These are phyloP conservation scores for Ricordea florida DNA, from an alignment of 92 coral and sea anemone genomes.

Conservation along the genomic window DNA sequence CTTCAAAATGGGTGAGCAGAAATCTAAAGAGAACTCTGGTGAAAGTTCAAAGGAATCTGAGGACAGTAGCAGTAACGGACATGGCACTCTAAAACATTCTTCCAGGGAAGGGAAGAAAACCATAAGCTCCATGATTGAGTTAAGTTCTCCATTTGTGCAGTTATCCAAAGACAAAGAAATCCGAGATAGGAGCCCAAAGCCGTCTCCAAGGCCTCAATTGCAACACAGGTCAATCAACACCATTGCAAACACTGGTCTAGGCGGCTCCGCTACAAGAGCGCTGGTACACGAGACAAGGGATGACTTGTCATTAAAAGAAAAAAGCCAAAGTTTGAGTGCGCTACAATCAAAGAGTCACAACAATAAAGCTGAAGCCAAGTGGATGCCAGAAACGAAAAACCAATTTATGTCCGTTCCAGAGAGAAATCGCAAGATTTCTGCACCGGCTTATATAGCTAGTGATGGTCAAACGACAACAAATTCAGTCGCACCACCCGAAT, in stretches of 20 bases:
- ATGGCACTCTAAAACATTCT: background rate
- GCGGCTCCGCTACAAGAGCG: too few species aligned
- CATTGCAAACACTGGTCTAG: background rate
- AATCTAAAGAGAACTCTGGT: too few species aligned
- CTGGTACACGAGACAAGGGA: conserved; percentile 3
- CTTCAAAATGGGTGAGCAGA: too few species aligned
- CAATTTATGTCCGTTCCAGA: background rate
- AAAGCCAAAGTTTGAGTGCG: conserved; percentile 13
- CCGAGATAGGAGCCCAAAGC: too few species aligned
- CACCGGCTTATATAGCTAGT: background rate
- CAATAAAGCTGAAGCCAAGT: background rate
- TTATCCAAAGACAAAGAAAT: background rate
- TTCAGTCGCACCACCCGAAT: background rate
- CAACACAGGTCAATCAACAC: conserved; percentile 6
- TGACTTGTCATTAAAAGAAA: background rate
- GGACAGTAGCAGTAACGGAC: background rate
- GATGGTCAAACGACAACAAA: background rate
- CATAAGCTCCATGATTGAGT: background rate
- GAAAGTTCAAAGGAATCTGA: background rate
- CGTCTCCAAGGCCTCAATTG: conserved; percentile 4
- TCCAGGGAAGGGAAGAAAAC: background rate
- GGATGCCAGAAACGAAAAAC: conserved; percentile 7
- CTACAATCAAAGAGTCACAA: too few species aligned
- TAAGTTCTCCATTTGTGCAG: conserved; percentile 12
- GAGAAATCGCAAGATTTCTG: background rate